Evolutionary conservation across 2,797 vertebrate species (phyloP), one percentile per base, ranked within the genome.

Genomic region (Lithobates sylvaticus): DNA sequence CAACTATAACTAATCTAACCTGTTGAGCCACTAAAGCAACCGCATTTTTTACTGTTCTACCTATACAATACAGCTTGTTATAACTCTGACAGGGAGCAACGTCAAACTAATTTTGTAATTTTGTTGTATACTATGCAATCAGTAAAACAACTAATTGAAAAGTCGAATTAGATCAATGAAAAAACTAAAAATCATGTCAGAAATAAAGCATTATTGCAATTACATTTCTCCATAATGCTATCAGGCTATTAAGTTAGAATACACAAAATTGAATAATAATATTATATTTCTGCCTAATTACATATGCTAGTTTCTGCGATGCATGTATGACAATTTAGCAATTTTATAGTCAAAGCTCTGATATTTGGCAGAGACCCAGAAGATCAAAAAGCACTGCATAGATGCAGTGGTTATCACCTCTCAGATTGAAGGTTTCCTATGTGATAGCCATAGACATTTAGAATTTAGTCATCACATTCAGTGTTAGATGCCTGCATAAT

Each of bases 1-100:
- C 26, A 64, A 83, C 36, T 73, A 73, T 61, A 86, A 80, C 81
- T 87, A 16, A 72, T 70, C 86, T 81, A 84, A 87, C 86, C 81
- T 83, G 86, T 87, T 84, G 8, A 29, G 78, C 86, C 34, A 75
- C 81, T 74, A 69, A 65, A 27, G 58, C 61, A 44, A 32, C 42
- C 78, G 36, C 75, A 69, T 69, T 39, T 39, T 69, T 23, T 26
- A 54, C 54, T 42, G 12, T 82, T 29, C 50, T 29, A 32, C 26
- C 34, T 47, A 42, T 58, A 68, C 75, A 83, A 67, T 84, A 29
- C 70, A 54, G 16, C n/a, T 64, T 50, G 29, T 58, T 84, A 77
- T 2, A 71, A 16, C 26, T 82, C 44, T 81, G 50, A 26, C 32
- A 44, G 2, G 29, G 23, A 27, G 7, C 29, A 81, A 36, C 3